Evolutionary conservation across 1,140 invertebrate genomes (phyloP).

Genomic region (Brachionus koreanus): DNA sequence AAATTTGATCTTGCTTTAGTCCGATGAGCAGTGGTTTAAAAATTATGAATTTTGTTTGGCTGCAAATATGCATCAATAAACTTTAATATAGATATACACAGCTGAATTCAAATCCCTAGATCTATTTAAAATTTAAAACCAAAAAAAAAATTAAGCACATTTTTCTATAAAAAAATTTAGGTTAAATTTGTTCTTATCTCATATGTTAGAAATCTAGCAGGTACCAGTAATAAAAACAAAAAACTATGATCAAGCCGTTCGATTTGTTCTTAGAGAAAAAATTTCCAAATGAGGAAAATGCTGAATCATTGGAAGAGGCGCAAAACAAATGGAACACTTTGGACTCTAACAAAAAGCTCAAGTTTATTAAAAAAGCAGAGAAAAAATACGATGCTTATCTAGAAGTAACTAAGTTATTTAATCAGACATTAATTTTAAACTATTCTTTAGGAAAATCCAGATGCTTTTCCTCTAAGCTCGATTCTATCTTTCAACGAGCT

Average conservation of each 20-base stretch:
- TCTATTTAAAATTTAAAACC: not conserved
- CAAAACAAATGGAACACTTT: not conserved
- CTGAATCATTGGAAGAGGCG: not conserved
- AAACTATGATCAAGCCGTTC: not conserved
- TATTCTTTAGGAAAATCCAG: constrained; percentile 3
- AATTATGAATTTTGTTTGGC: not conserved
- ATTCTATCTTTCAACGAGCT: not conserved
- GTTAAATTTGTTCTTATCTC: not conserved
- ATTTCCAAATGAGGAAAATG: constrained; percentile 38
- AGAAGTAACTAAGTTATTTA: not conserved
- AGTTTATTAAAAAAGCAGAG: constrained; percentile 24
- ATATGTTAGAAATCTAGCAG: not conserved
- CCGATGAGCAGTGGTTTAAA: not conserved
- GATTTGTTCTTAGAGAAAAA: constrained; percentile 25
- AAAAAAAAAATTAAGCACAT: constrained; percentile 29
- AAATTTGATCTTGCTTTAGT: not conserved
- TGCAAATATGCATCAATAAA: not conserved
- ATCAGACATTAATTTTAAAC: not conserved
- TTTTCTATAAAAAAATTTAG: not conserved
- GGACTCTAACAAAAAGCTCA: not conserved
- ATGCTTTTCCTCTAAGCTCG: not conserved
- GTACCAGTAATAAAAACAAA: not conserved
- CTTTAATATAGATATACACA: not conserved
- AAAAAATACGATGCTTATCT: not conserved
- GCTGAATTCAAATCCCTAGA: not conserved